Base-by-base conservation (phyloP, 2,797 vertebrate species). In the Clarias laeviceps region DNA sequence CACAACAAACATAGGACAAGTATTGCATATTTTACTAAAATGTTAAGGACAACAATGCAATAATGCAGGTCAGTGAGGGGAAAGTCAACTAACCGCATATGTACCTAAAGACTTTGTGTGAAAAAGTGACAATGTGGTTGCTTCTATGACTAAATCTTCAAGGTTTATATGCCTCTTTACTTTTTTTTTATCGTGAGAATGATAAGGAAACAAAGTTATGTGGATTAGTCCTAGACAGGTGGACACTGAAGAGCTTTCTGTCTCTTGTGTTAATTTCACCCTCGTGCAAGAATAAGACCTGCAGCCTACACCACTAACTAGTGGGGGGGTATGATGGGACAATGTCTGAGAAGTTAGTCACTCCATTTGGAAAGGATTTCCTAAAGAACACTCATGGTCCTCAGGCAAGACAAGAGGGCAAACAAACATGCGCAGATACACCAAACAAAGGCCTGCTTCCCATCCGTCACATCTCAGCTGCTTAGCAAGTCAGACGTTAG, bases 341-440 rank as follows among this genome's bases (percentile, higher is more conserved):
- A 84, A 76, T 32, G 82, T 86, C 86, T 85, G 88, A 85, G 61
- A 82, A 80, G 81, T 87, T 80, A 65, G 82, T 87, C 70, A 65
- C 56, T 84, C 80, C 68, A 85, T 88, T 84, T 88, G 84, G 85
- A 80, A 61, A 78, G 65, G 89, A 88, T 86, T 88, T 88, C 57
- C 83, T 87, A 79, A 88, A 90, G 89, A 82, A 82, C 86, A 81
- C 85, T 90, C 77, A 12, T 22, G 40, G 83, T 68, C 74, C 89
- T 87, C 45, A 87, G 78, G 37, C 24, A 6, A 37, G 84, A 86
- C 83, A 86, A 88, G 85, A 86, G 78, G 57, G 65, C 59, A 82
- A 87, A 87, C 86, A 88, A 90, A 90, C 82, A 86, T 84, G 66
- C 80, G 74, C 74, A 54, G 29, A 86, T 57, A 87, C 84, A 79